phyloP scores from a whole-genome alignment of 2,888 invertebrate genomes.

The Ectobius pallidus region DNA sequence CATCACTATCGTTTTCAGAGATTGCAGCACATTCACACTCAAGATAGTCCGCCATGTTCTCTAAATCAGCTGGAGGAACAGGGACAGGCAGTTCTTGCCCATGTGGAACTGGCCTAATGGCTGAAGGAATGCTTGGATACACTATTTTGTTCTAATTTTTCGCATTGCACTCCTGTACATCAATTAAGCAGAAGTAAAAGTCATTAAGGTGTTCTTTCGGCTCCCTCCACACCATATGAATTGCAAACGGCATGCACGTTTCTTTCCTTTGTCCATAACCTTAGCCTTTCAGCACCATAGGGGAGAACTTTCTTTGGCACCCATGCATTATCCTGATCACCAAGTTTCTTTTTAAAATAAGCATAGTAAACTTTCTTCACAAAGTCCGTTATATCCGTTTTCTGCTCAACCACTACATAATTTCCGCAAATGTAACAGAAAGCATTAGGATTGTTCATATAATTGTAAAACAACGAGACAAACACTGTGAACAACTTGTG shows the following conservation, averaged over 20 bases:
- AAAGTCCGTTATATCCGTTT: neutral
- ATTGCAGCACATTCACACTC: too few relatives aligned
- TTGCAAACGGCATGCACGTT: neutral
- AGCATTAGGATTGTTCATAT: too few relatives aligned
- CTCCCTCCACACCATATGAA: neutral
- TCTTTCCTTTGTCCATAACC: neutral
- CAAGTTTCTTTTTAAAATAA: neutral
- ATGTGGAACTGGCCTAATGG: neutral
- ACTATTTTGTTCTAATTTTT: neutral
- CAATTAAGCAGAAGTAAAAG: neutral
- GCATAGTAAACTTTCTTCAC: too few relatives aligned
- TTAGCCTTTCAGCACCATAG: neutral
- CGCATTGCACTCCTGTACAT: neutral
- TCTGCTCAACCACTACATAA: neutral
- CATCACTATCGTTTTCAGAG: neutral
- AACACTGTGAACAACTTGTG: too few relatives aligned
- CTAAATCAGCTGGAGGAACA: too few relatives aligned
- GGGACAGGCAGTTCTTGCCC: too few relatives aligned
- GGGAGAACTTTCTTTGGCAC: neutral
- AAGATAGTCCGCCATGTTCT: too few relatives aligned
- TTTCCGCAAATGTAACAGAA: too few relatives aligned
- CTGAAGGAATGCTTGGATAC: neutral
- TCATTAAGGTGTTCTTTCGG: neutral
- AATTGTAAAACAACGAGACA: too few relatives aligned
- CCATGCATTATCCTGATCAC: neutral